A percentile compares a stretch with the other conserved stretches of the same genome.
phyloP scores from a whole-genome alignment of 2,113 vertebrate genomes.

The Myanophis thanlyinensis region DNA sequence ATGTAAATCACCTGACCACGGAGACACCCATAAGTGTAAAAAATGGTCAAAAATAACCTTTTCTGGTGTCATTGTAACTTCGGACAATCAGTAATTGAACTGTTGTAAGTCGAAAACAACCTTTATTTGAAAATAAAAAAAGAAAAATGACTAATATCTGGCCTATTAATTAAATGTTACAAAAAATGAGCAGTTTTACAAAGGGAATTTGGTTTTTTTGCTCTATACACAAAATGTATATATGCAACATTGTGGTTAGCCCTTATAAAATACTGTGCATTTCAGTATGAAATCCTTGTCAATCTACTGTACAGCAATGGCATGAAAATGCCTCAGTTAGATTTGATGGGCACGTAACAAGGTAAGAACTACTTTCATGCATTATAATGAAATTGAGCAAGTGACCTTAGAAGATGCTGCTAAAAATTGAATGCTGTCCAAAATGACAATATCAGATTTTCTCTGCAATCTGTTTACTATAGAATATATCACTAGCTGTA shows the following conservation, averaged over 20 bases:
- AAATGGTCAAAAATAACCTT: too few species aligned
- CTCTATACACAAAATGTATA: constrained; percentile 28
- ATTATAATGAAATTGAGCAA: constrained; percentile 51
- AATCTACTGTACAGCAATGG: constrained; percentile 35
- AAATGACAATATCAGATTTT: constrained; percentile 55
- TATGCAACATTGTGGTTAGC: constrained; percentile 45
- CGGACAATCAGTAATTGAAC: too few species aligned
- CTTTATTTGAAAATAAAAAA: neutral
- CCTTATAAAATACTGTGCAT: constrained; percentile 66
- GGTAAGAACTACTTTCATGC: constrained; percentile 45
- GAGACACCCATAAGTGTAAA: too few species aligned
- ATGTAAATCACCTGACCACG: too few species aligned
- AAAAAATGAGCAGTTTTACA: constrained; percentile 6
- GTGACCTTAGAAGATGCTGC: constrained; percentile 53
- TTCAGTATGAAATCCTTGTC: constrained; percentile 58
- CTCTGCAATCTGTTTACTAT: constrained; percentile 50
- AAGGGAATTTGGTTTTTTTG: constrained; percentile 19
- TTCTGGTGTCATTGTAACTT: too few species aligned
- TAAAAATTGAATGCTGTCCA: constrained; percentile 56
- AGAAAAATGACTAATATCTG: constrained; percentile 29
- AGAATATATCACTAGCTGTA: constrained; percentile 50
- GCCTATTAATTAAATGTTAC: neutral
- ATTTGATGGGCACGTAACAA: constrained; percentile 49
- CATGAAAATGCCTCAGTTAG: constrained; percentile 47
- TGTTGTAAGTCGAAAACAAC: too few species aligned